phyloP scores from a whole-genome alignment of 2,113 vertebrate species.

The Siniperca chuatsi region DNA sequence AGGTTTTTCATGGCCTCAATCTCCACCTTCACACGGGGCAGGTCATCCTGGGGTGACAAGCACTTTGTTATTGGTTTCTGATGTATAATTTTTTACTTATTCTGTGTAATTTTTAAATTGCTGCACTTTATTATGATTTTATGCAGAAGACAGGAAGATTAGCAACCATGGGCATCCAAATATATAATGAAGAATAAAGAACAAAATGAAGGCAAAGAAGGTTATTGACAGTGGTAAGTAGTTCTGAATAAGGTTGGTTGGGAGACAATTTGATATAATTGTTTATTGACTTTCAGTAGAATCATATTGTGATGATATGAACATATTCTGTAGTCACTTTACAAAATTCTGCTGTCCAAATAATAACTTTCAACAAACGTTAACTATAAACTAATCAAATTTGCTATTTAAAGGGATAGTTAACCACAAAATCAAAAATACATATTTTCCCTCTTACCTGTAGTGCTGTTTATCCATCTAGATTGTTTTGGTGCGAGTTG shows the following conservation, averaged over 20 bases:
- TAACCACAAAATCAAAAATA: too few species aligned
- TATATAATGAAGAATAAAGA: background rate
- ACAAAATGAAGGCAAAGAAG: background rate
- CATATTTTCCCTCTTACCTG: too few species aligned
- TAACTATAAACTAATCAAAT: background rate
- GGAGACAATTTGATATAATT: background rate
- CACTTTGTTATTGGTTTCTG: background rate
- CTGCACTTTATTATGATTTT: background rate
- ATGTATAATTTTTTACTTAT: background rate
- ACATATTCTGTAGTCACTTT: background rate
- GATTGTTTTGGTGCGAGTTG: too few species aligned
- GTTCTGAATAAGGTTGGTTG: background rate
- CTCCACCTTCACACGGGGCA: slow-evolving; percentile 93
- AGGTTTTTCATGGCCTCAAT: slow-evolving; percentile 96
- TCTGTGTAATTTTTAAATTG: background rate
- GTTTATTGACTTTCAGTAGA: background rate
- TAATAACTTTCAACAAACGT: background rate
- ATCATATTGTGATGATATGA: background rate
- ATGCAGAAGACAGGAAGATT: background rate
- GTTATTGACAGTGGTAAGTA: background rate
- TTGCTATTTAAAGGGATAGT: too few species aligned
- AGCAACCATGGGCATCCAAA: background rate
- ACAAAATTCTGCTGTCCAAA: background rate
- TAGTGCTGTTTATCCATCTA: too few species aligned
- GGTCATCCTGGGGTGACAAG: slow-evolving; percentile 85